Evolutionary conservation across 2,113 vertebrate genomes (phyloP).

Genomic region (Montifringilla adamsi): DNA sequence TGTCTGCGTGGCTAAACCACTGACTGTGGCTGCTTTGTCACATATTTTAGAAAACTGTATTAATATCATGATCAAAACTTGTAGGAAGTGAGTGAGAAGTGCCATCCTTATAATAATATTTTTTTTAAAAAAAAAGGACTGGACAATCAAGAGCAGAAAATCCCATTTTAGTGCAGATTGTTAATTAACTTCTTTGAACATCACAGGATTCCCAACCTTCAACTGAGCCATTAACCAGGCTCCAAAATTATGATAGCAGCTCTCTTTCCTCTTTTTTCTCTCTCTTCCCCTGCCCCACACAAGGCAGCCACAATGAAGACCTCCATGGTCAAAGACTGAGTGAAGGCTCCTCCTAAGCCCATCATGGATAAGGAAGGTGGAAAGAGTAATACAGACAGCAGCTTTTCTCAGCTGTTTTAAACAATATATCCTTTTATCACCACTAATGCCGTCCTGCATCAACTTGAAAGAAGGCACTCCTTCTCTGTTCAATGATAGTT

Average conservation of each 20-base stretch:
- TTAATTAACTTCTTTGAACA: neutral
- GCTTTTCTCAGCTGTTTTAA: slow-evolving; percentile 18
- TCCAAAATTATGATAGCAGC: neutral
- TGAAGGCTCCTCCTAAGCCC: neutral
- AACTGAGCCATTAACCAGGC: neutral
- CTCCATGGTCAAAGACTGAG: neutral
- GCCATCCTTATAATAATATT: neutral
- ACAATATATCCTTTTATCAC: slow-evolving; percentile 28
- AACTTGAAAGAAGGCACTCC: slow-evolving; percentile 34
- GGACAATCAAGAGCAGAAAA: slow-evolving; percentile 12
- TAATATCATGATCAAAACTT: neutral
- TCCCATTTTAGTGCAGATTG: neutral
- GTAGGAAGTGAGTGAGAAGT: neutral
- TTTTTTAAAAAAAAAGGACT: no score
- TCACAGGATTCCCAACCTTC: neutral
- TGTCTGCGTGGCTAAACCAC: neutral
- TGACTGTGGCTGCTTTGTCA: neutral
- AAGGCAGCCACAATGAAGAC: neutral
- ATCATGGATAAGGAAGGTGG: neutral
- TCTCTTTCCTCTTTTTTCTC: neutral
- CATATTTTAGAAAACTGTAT: neutral
- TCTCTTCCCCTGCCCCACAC: neutral
- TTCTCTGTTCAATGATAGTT: neutral
- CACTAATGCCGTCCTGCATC: neutral
- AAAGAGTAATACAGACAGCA: neutral